Percentiles rank a stretch among this genome's conserved stretches.
Conservation (phyloP, 2,113 vertebrate species). For the Sigmodon hispidus region DNA sequence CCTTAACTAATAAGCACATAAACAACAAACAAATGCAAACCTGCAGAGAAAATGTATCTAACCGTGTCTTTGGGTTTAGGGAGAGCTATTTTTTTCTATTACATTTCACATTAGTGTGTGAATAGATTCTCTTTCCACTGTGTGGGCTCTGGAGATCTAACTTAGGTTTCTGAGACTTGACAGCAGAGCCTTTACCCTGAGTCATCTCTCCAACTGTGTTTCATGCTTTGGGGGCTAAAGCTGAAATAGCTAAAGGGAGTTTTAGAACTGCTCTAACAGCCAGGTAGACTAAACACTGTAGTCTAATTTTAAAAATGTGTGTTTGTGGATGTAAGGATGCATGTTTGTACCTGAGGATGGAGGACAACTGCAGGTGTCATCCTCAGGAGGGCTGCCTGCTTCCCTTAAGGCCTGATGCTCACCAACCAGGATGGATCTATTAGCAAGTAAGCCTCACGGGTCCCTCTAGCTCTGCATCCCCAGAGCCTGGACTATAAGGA, state of each 20-base stretch:
- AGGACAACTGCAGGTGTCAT: neutral
- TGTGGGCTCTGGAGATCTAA: neutral
- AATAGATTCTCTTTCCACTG: neutral
- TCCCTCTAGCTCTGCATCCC: neutral
- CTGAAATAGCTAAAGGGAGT: neutral
- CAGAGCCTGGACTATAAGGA: neutral
- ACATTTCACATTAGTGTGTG: neutral
- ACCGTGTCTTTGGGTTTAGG: neutral
- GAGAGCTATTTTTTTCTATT: neutral
- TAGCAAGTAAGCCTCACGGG: neutral
- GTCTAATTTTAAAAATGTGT: neutral
- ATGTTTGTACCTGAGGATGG: neutral
- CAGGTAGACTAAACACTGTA: slow-evolving; percentile 21
- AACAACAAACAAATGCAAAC: slow-evolving; percentile 16
- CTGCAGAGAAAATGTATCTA: slow-evolving; percentile 40
- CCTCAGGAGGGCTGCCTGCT: neutral
- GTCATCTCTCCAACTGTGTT: neutral
- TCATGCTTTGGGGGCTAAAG: neutral
- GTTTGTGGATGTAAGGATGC: neutral
- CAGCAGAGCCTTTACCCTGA: neutral
- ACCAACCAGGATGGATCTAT: neutral
- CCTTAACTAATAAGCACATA: slow-evolving; percentile 34
- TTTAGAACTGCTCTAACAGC: neutral
- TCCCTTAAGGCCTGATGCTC: neutral
- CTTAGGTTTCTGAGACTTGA: no score